Evolutionary conservation across 2,888 invertebrate species (phyloP), one percentile per base, ranked within the genome.

Genomic region (Rhagium mordax): DNA sequence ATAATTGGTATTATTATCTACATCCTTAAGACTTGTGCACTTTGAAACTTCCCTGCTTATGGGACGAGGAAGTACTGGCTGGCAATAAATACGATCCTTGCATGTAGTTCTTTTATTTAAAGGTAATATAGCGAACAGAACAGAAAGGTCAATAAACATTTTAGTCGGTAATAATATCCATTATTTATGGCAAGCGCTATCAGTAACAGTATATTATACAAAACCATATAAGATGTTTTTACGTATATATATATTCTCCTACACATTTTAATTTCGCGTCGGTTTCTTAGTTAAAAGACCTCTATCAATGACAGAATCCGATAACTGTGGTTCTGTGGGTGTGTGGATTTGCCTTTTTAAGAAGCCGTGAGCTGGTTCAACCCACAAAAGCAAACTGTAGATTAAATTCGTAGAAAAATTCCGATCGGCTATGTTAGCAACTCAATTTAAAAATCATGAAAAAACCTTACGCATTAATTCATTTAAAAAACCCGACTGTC

Each of bases 341-440:
- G 70, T 70, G 70, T 18, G 24, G 62, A 55, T 53, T 70, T 61
- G 62, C 70, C 70, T 61, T 70, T 69, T 70, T 70, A 62, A 70
- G 70, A 10, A 20, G 60, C 70, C 51, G 29, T 60, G 59, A 48
- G 27, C 61, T 48, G 48, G 49, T 24, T 15, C 57, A 33, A 21
- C 60, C 70, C 62, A 62, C 62, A 53, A 62, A 24, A 61, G 20
- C 55, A 41, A 24, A 29, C 59, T n/a, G 20, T 33, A 33, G 57
- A 67, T 67, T 67, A 57, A 57, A 67, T 67, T 55, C 67, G 55
- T 24, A 20, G 55, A 67, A 29, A 27, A 33, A 65, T 65, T 20
- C 53, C 33, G 65, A 65, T 41, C 29, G 33, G 33, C 64, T 64
- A 49, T 16, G 24, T 64, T 21, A 24, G 49, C 18, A 20, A 65